Evolutionary conservation across 92 coral and sea anemone species (phyloP), one percentile per base, ranked within the genome.

Genomic region (Micromussa lordhowensis): DNA sequence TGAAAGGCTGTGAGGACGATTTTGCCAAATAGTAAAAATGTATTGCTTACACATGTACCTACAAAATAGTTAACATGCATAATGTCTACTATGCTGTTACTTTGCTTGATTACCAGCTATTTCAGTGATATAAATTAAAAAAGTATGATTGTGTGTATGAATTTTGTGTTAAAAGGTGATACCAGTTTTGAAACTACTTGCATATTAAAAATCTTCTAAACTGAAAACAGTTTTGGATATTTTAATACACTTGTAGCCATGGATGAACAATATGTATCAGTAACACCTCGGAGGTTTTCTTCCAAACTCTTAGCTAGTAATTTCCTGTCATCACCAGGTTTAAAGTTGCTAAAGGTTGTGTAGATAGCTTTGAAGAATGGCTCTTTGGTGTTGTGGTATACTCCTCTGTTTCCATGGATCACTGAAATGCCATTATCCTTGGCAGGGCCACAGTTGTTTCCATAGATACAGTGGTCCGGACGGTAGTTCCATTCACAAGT

Each of bases 401-500:
- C 94, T 63, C 91, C 96, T 69, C 99, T 79, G 96, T 94, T 98
- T 51, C 99, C 99, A 92, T 98, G 99, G 92, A 98, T 82, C 73
- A 98, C 94, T 82, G 94, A 92, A 36, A 98, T 95, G 74, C 99
- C 99, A 73, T 93, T 91, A 44, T 38, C 79, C 35, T 81, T 80
- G 55, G 98, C 98, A 35, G 93, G 80, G 28, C 82, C 78, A 83
- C 99, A 98, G 87, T 94, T 96, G 86, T 93, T 98, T 29, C 97
- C 96, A 35, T 96, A 96, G 91, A 96, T 97, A 88, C 99, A 97
- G 89, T 97, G 98, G 66, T 97, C 99, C 29, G 98, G 92, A n/a
- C 99, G 94, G 83, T 91, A 97, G 91, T 97, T 97, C 99, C 99
- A 97, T 54, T 97, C 97, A 80, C 99, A 97, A 18, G 93, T 63